Evolutionary conservation across 2,888 invertebrate species (phyloP).

Genomic region (Sarcophaga carnaria): DNA sequence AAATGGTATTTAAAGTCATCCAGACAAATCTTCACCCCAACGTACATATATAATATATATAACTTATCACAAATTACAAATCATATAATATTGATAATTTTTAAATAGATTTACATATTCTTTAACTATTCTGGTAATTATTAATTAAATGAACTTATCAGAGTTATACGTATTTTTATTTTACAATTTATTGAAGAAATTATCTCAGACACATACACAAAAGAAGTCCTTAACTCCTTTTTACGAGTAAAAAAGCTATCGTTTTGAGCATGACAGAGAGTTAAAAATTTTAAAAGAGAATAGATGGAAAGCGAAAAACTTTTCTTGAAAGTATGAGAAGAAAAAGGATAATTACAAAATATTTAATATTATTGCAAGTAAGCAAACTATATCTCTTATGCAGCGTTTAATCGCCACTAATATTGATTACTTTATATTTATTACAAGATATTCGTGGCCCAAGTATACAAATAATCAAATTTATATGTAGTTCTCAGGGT

Average conservation of each 20-base stretch:
- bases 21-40: conserved; percentile 66
- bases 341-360: conserved; percentile 54
- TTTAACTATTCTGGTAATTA: too few species aligned
- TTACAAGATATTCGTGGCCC: too few species aligned
- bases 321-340: conserved; percentile 40
- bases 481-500: too few species aligned
- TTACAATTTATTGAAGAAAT: conserved; percentile 40
- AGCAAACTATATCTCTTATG: too few species aligned
- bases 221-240: conserved; percentile 54
- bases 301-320: conserved; percentile 22
- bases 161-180: conserved; percentile 43
- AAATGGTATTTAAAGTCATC: conserved; percentile 58
- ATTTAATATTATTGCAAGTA: not conserved
- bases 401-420: too few species aligned
- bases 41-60: not conserved
- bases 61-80: too few species aligned
- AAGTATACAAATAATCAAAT: too few species aligned
- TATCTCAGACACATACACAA: conserved; percentile 61
- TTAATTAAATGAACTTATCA: conserved; percentile 22
- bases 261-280: conserved; percentile 64
- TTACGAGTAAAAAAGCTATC: conserved; percentile 39
- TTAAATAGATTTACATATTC: too few species aligned
- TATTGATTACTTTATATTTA: too few species aligned
- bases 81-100: too few species aligned
- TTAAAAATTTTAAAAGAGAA: conserved; percentile 13